Base-by-base conservation (phyloP, 1,140 invertebrate genomes). In the Onthophagus taurus region DNA sequence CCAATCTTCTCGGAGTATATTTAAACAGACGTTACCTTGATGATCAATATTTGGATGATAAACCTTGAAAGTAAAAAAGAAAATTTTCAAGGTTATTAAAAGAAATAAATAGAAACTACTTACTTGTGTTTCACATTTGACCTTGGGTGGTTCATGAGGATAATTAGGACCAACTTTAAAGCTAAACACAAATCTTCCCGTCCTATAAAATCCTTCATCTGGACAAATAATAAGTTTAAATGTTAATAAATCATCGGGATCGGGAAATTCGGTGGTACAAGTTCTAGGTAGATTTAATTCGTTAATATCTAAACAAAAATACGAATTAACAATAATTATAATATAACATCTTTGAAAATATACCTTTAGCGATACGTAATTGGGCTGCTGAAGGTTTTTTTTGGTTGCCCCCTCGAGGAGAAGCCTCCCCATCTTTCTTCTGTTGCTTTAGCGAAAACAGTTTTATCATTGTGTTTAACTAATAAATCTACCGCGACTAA, bases 131-230 rank as follows among this genome's bases (percentile, higher is more conserved):
- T 90, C 87, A 69, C 89, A 94, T 66, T 94, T 94, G 4, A 95
- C 90, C 73, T 95, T 95, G 4, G 91, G 89, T 47, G 89, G 88
- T 64, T 93, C 92, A 64, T 97, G 93, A 38, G 93, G 94, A 71
- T 97, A 97, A 66, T 89, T 94, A 58, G 87, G 89, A 50, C 91
- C 91, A 60, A 97, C 90, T 78, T 91, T 94, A 72, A 98, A 97
- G 70, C 87, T 95, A 77, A 98, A 98, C 52, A 85, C 76, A 72
- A 97, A 98, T 67, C 83, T 75, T 42, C 94, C 94, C 54, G 82
- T 82, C 76, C 83, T 80, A 66, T 97, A 97, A 68, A 94, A 97
- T 39, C 93, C 94, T 72, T 97, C 93, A 76, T 98, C 94, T 48
- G 94, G 94, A 64, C 82, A 90, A 63, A 97, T 97, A 42, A 92